Evolutionary conservation across 2,797 vertebrate species (phyloP), one percentile per base, ranked within the genome.

Genomic region (Anableps anableps): DNA sequence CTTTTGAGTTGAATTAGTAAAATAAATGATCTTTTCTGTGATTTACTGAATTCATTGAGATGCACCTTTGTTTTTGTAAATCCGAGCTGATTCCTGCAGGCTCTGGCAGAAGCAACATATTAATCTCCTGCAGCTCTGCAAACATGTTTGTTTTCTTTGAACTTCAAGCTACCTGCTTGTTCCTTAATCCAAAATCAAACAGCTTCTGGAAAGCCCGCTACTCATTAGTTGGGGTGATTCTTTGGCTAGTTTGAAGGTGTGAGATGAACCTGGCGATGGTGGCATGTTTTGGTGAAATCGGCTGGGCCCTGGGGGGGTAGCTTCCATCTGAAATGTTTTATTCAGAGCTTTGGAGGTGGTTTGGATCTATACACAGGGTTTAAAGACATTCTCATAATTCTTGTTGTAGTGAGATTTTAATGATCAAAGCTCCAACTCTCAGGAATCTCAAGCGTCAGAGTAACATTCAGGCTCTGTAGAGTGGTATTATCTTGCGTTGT

Each of bases 391-490:
- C 21, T 66, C 66, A 29, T 64, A 76, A 29, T 38, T 17, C 17
- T 47, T 41, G 53, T 74, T 43, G 36, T 43, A 34, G 1, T 11
- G 62, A 64, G 31, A 51, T 45, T 19, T 1, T 53, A 87, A 79
- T 79, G 55, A 84, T 87, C 64, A 31, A 51, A 76, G 17, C 48
- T 45, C 41, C 74, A 75, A 11, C 81, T 75, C 83, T 5, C n/a
- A 80, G 72, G 78, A 88, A 90, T 82, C 80, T 71, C 74, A 77
- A 85, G 72, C 85, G 81, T 78, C 51, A 78, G 41, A 75, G 77
- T 72, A 77, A 38, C 31, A 48, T 83, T 82, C 78, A 60, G 60
- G 48, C 77, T 82, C 47, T 74, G 45, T 72, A 64, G 74, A 80
- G 6, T 77, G 55, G 58, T 31, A 75, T 19, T 75, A 83, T 58